Conservation (phyloP, 2,797 vertebrate genomes). For the Melanotaenia boesemani region DNA sequence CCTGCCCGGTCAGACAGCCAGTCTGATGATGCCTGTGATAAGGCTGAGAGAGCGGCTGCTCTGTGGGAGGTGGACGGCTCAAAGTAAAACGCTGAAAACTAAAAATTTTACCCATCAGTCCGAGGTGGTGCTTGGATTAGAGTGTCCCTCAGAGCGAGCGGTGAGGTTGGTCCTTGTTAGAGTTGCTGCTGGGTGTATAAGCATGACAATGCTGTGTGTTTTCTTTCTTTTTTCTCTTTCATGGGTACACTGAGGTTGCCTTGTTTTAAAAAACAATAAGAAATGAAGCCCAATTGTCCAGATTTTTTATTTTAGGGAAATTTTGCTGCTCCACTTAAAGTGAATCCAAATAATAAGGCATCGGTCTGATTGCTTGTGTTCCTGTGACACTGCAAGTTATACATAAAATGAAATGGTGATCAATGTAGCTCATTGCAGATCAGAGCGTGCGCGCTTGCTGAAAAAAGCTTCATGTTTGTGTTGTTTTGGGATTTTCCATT, state of each 20-base stretch:
- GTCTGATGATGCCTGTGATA: slow-evolving; percentile 39
- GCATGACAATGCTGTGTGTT: not conserved
- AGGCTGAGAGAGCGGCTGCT: slow-evolving; percentile 43
- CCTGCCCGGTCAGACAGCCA: slow-evolving; percentile 34
- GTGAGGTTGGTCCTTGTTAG: not conserved
- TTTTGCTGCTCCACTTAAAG: slow-evolving; percentile 9
- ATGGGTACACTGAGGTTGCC: not conserved
- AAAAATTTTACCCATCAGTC: slow-evolving; percentile 23
- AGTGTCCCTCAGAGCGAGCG: slow-evolving; percentile 1
- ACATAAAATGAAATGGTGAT: too few species aligned
- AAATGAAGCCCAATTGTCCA: slow-evolving; percentile 8
- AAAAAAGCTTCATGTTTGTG: too few species aligned
- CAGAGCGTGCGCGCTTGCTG: too few species aligned
- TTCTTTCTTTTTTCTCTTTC: not conserved
- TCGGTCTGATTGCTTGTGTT: not conserved
- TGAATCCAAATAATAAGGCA: slow-evolving; percentile 20
- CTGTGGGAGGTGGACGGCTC: slow-evolving; percentile 25
- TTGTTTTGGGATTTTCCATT: too few species aligned
- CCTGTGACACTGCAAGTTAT: too few species aligned
- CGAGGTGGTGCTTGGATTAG: slow-evolving; percentile 2
- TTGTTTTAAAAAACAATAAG: not conserved
- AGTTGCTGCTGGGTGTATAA: not conserved
- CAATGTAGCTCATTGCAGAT: too few species aligned
- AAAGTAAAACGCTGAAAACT: slow-evolving; percentile 10
- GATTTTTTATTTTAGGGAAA: not conserved